Evolutionary conservation across 2,797 vertebrate genomes (phyloP).

Genomic region (Cuniculus paca): DNA sequence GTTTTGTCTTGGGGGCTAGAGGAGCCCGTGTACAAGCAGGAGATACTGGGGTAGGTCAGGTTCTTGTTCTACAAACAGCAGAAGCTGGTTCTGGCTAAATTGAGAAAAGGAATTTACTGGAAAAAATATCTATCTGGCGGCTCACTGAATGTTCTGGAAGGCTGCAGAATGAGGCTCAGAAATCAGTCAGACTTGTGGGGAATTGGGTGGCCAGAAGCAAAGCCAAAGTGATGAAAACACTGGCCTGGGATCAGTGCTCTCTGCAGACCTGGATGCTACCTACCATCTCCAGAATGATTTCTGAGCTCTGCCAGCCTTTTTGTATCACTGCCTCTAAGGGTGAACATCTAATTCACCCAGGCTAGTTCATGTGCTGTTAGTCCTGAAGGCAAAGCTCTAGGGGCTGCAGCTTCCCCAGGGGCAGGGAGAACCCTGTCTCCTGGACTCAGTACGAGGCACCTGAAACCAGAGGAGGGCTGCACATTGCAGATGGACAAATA

Average conservation of each 20-base stretch:
- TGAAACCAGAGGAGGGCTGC: neutral
- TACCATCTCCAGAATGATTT: neutral
- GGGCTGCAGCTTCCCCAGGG: neutral
- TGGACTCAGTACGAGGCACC: neutral
- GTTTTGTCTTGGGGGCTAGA: neutral
- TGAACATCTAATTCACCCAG: neutral
- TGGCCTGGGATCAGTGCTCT: neutral
- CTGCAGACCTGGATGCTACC: neutral
- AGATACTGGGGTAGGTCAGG: neutral
- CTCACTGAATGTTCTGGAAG: neutral
- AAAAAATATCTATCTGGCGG: neutral
- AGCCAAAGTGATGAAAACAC: neutral
- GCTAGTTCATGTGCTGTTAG: neutral
- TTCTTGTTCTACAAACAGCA: constrained; percentile 6
- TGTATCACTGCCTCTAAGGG: neutral
- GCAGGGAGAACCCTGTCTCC: neutral
- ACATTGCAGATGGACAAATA: neutral
- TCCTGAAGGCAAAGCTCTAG: neutral
- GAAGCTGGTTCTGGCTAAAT: constrained; percentile 3
- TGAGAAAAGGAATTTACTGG: constrained; percentile 1
- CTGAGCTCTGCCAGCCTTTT: constrained; percentile 11
- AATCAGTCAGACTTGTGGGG: neutral
- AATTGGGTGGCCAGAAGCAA: neutral
- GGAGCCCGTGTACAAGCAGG: neutral
- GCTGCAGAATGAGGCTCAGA: neutral